phyloP scores from a whole-genome alignment of 2,797 vertebrate species.

The Emydoidea blandingii region DNA sequence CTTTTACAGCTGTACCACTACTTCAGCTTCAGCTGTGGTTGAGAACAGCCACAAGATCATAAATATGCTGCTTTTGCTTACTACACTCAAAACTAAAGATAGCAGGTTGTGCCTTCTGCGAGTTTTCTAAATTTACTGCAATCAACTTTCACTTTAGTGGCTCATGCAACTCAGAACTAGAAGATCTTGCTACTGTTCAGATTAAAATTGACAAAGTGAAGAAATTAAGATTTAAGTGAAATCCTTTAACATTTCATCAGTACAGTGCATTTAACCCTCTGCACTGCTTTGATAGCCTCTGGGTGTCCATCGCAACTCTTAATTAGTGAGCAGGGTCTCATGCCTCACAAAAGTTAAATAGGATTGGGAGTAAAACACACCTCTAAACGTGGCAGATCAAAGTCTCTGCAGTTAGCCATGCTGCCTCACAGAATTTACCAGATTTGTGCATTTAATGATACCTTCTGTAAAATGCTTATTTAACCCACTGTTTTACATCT shows the following conservation, averaged over 20 bases:
- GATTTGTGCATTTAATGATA: not conserved
- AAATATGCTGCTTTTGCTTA: not conserved
- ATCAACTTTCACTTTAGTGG: too few species aligned
- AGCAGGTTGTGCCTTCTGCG: too few species aligned
- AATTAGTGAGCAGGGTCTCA: not conserved
- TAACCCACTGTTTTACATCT: not conserved
- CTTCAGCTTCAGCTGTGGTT: not conserved
- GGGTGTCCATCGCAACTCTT: not conserved
- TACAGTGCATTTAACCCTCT: not conserved
- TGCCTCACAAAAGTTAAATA: not conserved
- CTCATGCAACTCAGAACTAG: too few species aligned
- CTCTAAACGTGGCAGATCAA: not conserved
- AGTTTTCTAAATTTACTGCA: too few species aligned
- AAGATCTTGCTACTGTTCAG: not conserved
- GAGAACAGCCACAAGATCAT: not conserved
- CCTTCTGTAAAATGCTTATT: not conserved
- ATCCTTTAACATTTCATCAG: not conserved
- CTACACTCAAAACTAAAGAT: not conserved
- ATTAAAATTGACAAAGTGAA: not conserved
- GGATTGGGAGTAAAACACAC: not conserved
- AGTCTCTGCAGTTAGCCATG: too few species aligned
- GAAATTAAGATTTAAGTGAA: not conserved
- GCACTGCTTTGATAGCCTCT: not conserved
- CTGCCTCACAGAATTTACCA: too few species aligned
- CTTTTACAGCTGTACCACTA: not conserved